phyloP scores from a whole-genome alignment of 2,888 invertebrate genomes.

The Tuberolachnus salignus region DNA sequence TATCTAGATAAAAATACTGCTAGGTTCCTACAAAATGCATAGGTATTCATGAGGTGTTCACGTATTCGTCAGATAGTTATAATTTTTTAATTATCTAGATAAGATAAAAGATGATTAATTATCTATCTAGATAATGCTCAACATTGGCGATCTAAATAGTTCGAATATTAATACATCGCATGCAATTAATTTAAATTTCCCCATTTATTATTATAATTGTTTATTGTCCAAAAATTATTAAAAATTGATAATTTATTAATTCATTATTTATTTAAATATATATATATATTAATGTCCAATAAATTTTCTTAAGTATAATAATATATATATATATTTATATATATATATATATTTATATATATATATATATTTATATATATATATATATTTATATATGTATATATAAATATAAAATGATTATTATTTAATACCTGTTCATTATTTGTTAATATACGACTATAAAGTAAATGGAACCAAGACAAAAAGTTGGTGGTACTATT shows the following conservation, averaged over 20 bases:
- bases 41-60: too few species aligned
- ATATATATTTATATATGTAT: neutral
- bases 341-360: too few species aligned
- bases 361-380: neutral
- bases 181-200: constrained; percentile 14
- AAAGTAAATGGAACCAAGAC: neutral
- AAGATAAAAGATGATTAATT: too few species aligned
- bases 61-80: too few species aligned
- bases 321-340: too few species aligned
- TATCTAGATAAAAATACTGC: too few species aligned
- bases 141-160: too few species aligned
- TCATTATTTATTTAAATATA: constrained; percentile 9
- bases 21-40: too few species aligned
- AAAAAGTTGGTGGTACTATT: neutral
- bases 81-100: too few species aligned
- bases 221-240: neutral
- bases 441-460: neutral
- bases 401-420: neutral
- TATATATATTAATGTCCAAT: neutral
- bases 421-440: neutral
- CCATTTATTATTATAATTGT: constrained; percentile 21
- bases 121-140: too few species aligned
- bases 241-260: neutral
- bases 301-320: too few species aligned
- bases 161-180: constrained; percentile 23